These are phyloP conservation scores for Phthorimaea operculella DNA, from an alignment of 1,140 invertebrate species.

Conservation along the genomic window DNA sequence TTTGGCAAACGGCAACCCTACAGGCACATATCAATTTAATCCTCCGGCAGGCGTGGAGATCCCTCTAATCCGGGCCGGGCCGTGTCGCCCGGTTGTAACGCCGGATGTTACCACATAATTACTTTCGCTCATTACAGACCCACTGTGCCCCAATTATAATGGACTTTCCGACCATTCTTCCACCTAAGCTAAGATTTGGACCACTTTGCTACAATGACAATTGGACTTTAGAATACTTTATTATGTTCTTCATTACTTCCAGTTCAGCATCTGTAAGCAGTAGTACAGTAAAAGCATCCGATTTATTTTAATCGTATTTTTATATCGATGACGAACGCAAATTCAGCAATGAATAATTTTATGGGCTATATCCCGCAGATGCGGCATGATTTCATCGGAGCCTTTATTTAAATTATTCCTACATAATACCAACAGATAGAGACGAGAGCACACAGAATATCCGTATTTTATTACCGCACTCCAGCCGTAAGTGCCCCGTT, in stretches of 20 bases:
- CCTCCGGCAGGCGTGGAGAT: slow-evolving; percentile 45
- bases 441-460: neutral
- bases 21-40: slow-evolving; percentile 59
- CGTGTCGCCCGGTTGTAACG: slow-evolving; percentile 38
- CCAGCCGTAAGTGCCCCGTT: neutral
- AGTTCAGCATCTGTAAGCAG: too few relatives aligned
- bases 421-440: neutral
- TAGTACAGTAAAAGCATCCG: too few relatives aligned
- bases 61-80: slow-evolving; percentile 50
- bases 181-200: neutral
- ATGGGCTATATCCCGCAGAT: slow-evolving; percentile 2
- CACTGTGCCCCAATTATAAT: slow-evolving; percentile 32
- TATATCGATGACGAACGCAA: neutral
- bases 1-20: slow-evolving; percentile 2
- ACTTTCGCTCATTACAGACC: slow-evolving; percentile 45
- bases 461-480: neutral
- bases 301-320: neutral
- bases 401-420: neutral
- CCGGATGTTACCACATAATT: slow-evolving; percentile 57
- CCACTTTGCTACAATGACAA: too few relatives aligned
- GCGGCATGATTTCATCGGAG: neutral
- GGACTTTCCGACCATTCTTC: slow-evolving; percentile 16
- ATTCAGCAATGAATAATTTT: slow-evolving; percentile 4
- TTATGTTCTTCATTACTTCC: too few relatives aligned
- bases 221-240: too few relatives aligned